phyloP scores from a whole-genome alignment of 2,797 vertebrate species.

The Enteromius afrohamiltoni region DNA sequence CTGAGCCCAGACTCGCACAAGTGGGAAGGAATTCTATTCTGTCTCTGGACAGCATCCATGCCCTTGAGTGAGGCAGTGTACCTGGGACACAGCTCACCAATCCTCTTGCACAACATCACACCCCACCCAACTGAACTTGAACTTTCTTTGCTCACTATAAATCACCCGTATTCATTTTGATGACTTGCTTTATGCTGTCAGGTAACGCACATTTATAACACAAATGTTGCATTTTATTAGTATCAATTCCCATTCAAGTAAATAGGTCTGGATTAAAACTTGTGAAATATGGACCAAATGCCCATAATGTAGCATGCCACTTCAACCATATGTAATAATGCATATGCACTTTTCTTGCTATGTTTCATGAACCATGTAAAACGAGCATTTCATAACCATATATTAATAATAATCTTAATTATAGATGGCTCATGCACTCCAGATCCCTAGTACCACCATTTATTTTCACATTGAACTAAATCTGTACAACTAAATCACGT shows the following conservation, averaged over 20 bases:
- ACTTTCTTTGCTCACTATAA: not conserved
- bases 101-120: conserved; percentile 17
- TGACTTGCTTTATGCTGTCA: not conserved
- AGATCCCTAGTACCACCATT: not conserved
- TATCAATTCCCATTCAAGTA: not conserved
- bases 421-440: not conserved
- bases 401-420: not conserved
- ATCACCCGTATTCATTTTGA: not conserved
- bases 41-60: conserved; percentile 6
- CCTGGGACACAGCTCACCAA: conserved; percentile 19
- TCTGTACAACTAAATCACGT: not conserved
- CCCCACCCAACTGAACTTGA: not conserved
- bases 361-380: not conserved
- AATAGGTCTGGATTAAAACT: not conserved
- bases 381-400: not conserved
- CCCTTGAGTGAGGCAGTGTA: conserved; percentile 25
- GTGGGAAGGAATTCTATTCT: conserved; percentile 24
- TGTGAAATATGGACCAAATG: not conserved
- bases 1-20: conserved; percentile 30
- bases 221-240: not conserved
- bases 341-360: not conserved
- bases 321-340: not conserved
- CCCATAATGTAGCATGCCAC: not conserved
- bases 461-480: not conserved
- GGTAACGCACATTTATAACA: not conserved